These are phyloP conservation scores for Rhabdomys pumilio DNA, from an alignment of 2,797 vertebrate species.

Conservation along the genomic window DNA sequence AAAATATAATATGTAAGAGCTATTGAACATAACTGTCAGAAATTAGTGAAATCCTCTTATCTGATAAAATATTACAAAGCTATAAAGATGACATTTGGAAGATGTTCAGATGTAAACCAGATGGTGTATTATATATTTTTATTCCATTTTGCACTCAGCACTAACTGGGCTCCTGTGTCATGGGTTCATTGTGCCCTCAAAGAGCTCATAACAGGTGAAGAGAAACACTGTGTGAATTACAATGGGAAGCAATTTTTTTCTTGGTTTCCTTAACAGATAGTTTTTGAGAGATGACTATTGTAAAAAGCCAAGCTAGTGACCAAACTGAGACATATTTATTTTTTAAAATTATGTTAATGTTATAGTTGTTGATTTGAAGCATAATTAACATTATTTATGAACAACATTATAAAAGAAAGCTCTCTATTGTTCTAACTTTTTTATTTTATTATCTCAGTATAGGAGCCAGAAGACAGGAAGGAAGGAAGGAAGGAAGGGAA, in stretches of 20 bases:
- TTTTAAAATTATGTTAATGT: background rate
- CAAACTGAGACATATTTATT: slow-evolving; percentile 10
- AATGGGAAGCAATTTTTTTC: slow-evolving; percentile 4
- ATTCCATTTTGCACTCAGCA: background rate
- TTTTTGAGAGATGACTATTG: background rate
- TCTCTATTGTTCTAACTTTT: slow-evolving; percentile 19
- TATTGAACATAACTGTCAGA: slow-evolving; percentile 31
- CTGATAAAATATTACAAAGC: slow-evolving; percentile 28
- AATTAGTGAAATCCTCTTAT: background rate
- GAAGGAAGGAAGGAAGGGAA: background rate
- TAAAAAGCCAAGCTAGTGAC: slow-evolving; percentile 7
- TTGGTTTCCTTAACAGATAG: slow-evolving; percentile 34
- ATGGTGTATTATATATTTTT: background rate
- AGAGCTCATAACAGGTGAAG: background rate
- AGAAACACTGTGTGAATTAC: background rate
- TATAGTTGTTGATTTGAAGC: slow-evolving; percentile 26
- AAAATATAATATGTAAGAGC: background rate
- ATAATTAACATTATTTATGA: slow-evolving; percentile 37
- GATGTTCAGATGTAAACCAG: slow-evolving; percentile 15
- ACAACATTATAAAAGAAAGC: background rate
- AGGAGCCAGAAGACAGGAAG: background rate
- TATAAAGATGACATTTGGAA: background rate
- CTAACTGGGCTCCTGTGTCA: background rate
- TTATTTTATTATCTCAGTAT: slow-evolving; percentile 20
- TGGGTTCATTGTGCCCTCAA: background rate